phyloP scores from a whole-genome alignment of 2,797 vertebrate species.

The Lagodon rhomboides region DNA sequence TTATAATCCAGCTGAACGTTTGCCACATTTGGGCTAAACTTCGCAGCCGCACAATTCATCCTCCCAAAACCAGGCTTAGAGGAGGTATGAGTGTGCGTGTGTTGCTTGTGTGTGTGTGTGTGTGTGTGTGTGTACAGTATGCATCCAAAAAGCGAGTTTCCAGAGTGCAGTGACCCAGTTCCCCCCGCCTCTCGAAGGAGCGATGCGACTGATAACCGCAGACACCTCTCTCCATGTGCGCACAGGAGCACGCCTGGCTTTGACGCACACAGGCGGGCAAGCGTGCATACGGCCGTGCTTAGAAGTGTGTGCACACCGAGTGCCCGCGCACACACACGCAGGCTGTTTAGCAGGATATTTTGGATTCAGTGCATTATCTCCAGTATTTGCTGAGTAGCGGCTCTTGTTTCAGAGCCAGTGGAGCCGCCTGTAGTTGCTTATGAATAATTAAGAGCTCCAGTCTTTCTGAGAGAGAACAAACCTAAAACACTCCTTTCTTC shows the following conservation, averaged over 20 bases:
- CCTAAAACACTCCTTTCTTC: slow-evolving; percentile 76
- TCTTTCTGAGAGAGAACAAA: slow-evolving; percentile 77
- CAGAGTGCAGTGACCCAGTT: slow-evolving; percentile 73
- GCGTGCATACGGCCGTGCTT: slow-evolving; percentile 15
- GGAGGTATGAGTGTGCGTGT: slow-evolving; percentile 48
- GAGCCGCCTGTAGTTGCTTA: slow-evolving; percentile 80
- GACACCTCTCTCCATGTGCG: slow-evolving; percentile 42
- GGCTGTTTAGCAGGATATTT: slow-evolving; percentile 74
- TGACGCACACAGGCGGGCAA: slow-evolving; percentile 47
- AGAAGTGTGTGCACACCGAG: slow-evolving; percentile 25
- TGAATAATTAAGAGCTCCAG: slow-evolving; percentile 83
- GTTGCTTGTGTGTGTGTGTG: slow-evolving; percentile 5
- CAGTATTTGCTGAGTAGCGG: slow-evolving; percentile 82
- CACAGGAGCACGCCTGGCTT: slow-evolving; percentile 30
- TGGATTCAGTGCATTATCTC: slow-evolving; percentile 79
- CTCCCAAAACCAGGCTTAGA: slow-evolving; percentile 66
- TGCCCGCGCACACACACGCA: slow-evolving; percentile 37
- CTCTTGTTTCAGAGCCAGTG: slow-evolving; percentile 79
- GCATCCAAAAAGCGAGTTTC: slow-evolving; percentile 38
- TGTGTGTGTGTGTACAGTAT: slow-evolving; percentile 40
- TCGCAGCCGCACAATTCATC: slow-evolving; percentile 56
- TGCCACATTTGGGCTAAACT: slow-evolving; percentile 71
- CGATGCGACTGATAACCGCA: slow-evolving; percentile 45
- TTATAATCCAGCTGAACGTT: slow-evolving; percentile 72
- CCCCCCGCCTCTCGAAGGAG: slow-evolving; percentile 61